Percentiles rank a stretch among this genome's conserved stretches.
phyloP scores from a whole-genome alignment of 1,140 invertebrate genomes.

The Triops cancriformis region DNA sequence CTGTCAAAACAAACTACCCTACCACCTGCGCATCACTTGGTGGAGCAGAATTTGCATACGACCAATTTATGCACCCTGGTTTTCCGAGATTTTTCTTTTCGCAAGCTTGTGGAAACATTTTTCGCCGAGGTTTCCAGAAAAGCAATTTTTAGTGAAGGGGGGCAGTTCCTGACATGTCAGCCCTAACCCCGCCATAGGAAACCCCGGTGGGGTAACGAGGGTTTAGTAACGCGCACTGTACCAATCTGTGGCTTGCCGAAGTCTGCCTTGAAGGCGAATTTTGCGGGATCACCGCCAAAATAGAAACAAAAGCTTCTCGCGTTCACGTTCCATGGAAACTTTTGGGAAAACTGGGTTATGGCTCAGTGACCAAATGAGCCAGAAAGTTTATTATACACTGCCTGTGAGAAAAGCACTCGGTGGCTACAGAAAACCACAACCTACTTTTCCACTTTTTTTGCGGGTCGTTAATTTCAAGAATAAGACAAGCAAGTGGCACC shows the following conservation, averaged over 20 bases:
- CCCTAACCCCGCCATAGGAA: not conserved
- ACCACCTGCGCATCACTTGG: not conserved
- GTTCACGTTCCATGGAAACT: not conserved
- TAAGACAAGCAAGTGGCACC: not conserved
- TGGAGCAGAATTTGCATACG: not conserved
- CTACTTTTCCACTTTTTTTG: constrained; percentile 2
- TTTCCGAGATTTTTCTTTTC: not conserved
- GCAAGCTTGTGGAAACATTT: not conserved
- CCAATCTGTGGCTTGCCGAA: no score
- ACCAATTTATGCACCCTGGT: not conserved
- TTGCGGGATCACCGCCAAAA: not conserved
- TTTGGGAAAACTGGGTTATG: constrained; percentile 1
- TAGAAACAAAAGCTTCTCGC: not conserved
- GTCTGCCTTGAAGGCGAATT: not conserved
- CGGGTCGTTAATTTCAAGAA: not conserved
- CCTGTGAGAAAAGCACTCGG: not conserved
- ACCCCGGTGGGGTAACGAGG: not conserved
- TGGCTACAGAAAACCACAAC: not conserved
- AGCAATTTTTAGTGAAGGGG: not conserved
- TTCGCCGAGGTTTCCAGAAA: not conserved
- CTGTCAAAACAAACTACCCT: constrained; percentile 5
- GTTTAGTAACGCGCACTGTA: not conserved
- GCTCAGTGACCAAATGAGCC: constrained; percentile 8
- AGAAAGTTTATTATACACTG: not conserved
- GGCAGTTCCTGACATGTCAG: not conserved